Conservation (phyloP, 1,140 invertebrate species). For the Cherax quadricarinatus region DNA sequence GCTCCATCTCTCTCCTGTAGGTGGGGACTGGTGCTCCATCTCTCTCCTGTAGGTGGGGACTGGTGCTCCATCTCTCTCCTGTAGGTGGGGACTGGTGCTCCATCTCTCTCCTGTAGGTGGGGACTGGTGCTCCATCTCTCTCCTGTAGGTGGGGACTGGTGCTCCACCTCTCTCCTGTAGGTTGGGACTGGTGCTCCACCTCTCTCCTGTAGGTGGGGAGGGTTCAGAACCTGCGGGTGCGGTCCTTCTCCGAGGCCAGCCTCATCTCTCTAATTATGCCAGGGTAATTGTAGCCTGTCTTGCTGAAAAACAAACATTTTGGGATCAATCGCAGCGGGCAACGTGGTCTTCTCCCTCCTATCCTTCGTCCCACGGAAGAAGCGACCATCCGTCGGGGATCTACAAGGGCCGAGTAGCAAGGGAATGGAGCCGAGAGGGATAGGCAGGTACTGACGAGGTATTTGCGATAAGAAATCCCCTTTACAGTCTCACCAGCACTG, state of each 20-base stretch:
- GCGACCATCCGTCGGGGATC: background rate
- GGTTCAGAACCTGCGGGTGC: conserved; percentile 32
- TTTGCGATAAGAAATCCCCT: conserved; percentile 53
- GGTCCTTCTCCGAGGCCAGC: conserved; percentile 50
- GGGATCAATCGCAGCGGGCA: conserved; percentile 34
- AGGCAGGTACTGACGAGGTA: background rate
- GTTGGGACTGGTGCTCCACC: too few species aligned
- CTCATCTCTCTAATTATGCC: conserved; percentile 66
- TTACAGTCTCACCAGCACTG: conserved; percentile 53
- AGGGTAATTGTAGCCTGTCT: conserved; percentile 67
- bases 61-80: too few species aligned
- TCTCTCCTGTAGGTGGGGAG: background rate
- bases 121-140: too few species aligned
- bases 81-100: too few species aligned
- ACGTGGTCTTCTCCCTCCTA: background rate
- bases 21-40: background rate
- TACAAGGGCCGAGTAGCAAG: background rate
- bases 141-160: too few species aligned
- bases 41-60: background rate
- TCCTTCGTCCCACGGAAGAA: background rate
- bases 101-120: too few species aligned
- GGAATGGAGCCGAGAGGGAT: conserved; percentile 5
- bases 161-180: background rate
- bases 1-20: too few species aligned
- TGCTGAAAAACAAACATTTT: conserved; percentile 66